Conservation (phyloP, 2,113 vertebrate species). For the Chaenogobius annularis region DNA sequence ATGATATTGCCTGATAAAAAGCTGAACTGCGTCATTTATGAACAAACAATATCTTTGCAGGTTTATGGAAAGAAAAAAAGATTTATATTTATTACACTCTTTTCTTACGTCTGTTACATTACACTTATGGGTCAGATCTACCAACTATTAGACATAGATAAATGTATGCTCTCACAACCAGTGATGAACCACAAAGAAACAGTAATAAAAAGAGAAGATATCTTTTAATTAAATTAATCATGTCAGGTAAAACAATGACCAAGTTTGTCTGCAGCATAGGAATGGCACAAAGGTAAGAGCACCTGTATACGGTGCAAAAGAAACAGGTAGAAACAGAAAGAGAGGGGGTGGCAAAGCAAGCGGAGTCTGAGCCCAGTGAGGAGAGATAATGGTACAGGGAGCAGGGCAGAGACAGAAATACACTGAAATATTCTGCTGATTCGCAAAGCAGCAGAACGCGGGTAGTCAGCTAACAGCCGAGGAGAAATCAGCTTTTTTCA, state of each 20-base stretch:
- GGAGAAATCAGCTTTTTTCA: constrained; percentile 42
- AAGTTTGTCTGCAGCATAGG: constrained; percentile 6
- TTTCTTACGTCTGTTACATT: too few relatives aligned
- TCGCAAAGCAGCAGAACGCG: constrained; percentile 35
- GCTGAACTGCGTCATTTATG: too few relatives aligned
- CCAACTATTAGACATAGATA: too few relatives aligned
- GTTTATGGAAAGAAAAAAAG: too few relatives aligned
- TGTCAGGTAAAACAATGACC: not conserved
- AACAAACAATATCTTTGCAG: too few relatives aligned
- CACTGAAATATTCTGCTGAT: constrained; percentile 57
- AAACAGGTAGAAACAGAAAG: not conserved
- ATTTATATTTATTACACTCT: too few relatives aligned
- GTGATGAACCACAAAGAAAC: not conserved
- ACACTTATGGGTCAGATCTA: too few relatives aligned
- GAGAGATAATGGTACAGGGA: not conserved
- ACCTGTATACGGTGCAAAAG: not conserved
- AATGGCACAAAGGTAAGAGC: not conserved
- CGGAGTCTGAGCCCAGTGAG: not conserved
- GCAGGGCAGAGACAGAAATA: constrained; percentile 26
- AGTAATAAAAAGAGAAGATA: constrained; percentile 15
- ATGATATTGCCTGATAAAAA: not conserved
- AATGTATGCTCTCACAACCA: not conserved
- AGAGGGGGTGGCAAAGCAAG: constrained; percentile 6
- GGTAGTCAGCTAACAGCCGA: constrained; percentile 43
- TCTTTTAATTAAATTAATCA: constrained; percentile 57